phyloP scores from a whole-genome alignment of 2,797 vertebrate genomes.

The Dallia pectoralis region DNA sequence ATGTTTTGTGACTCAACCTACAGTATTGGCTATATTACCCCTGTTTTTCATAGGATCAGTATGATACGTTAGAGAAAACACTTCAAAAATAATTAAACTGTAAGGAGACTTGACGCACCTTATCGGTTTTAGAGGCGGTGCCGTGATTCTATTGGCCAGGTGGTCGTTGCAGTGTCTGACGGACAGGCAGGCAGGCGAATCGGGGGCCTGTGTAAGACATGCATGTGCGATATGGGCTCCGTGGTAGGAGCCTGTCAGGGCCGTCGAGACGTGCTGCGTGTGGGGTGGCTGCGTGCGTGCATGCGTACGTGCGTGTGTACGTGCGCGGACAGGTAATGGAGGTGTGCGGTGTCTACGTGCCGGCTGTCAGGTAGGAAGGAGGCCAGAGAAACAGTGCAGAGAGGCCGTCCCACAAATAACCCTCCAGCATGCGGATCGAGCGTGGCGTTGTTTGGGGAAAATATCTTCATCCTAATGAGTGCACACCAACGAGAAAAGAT shows the following conservation, averaged over 20 bases:
- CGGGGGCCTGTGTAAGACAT: not conserved
- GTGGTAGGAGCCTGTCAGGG: slow-evolving; percentile 39
- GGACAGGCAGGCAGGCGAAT: slow-evolving; percentile 6
- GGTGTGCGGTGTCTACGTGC: slow-evolving; percentile 58
- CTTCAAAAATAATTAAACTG: not conserved
- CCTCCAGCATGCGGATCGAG: slow-evolving; percentile 22
- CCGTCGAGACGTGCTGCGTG: slow-evolving; percentile 6
- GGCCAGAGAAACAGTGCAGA: slow-evolving; percentile 23
- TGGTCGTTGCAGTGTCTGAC: not conserved
- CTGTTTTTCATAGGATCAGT: slow-evolving; percentile 38
- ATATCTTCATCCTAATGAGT: slow-evolving; percentile 26
- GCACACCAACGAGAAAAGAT: slow-evolving; percentile 41
- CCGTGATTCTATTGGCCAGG: not conserved
- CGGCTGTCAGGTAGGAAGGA: slow-evolving; percentile 49
- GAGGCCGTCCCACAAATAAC: slow-evolving; percentile 37
- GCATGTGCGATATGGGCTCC: not conserved
- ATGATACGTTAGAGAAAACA: not conserved
- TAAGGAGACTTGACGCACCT: not conserved
- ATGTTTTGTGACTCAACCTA: slow-evolving; percentile 33
- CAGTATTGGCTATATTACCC: slow-evolving; percentile 24
- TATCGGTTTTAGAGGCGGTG: not conserved
- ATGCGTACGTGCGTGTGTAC: no score
- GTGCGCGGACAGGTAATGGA: slow-evolving; percentile 44
- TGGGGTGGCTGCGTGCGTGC: not conserved
- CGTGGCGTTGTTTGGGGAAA: slow-evolving; percentile 26